Evolutionary conservation across 1,140 invertebrate species (phyloP).

Genomic region (Drosophila pectinifera): DNA sequence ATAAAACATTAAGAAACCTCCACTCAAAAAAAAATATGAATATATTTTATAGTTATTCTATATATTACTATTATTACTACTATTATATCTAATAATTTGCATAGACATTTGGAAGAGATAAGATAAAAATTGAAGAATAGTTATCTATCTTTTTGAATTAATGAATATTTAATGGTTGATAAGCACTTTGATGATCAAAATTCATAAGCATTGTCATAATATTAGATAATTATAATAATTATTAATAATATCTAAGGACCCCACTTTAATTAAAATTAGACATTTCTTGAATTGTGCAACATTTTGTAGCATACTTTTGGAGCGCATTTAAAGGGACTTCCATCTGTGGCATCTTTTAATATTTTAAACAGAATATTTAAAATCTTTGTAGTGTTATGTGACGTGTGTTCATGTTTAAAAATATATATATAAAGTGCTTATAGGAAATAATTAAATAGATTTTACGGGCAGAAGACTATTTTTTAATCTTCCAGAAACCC

Average conservation of each 20-base stretch:
- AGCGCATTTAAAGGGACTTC: background rate
- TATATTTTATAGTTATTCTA: background rate
- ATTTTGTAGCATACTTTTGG: background rate
- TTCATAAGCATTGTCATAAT: background rate
- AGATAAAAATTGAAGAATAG: background rate
- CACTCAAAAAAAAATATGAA: background rate
- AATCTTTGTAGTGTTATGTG: no score
- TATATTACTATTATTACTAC: no score
- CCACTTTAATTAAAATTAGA: background rate
- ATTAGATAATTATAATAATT: background rate
- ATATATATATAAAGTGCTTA: no score
- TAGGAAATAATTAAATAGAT: no score
- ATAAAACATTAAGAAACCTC: constrained; percentile 5
- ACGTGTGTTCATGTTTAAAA: no score
- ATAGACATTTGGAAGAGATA: background rate
- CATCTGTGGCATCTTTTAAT: background rate
- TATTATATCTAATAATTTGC: no score
- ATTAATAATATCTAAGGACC: no score
- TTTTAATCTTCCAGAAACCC: background rate
- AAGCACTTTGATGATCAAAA: no score
- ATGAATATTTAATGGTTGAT: no score
- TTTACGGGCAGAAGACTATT: no score
- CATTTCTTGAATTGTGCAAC: background rate
- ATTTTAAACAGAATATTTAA: background rate
- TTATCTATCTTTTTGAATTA: background rate